Conservation (phyloP, 2,888 invertebrate genomes). For the Spodoptera picta region DNA sequence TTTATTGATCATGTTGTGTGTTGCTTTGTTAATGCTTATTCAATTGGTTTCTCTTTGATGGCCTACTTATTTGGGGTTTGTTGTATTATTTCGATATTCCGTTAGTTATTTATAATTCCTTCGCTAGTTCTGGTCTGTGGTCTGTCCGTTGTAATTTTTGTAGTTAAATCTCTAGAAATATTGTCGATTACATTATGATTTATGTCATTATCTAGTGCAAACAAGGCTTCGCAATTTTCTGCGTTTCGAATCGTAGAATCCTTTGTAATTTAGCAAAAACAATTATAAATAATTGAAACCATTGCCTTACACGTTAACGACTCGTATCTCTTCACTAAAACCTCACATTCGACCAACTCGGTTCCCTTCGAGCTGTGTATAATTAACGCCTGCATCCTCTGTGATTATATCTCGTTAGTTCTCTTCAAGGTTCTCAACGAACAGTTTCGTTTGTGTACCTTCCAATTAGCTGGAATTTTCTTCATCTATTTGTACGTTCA, state of each 20-base stretch:
- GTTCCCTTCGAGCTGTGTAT: conserved; percentile 32
- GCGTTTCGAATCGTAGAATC: background rate
- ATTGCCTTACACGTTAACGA: conserved; percentile 1
- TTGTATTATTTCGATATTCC: conserved; percentile 1
- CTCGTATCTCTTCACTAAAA: conserved; percentile 20
- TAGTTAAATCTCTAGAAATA: background rate
- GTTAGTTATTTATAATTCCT: background rate
- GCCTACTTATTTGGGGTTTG: conserved; percentile 14
- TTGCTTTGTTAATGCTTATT: conserved; percentile 43
- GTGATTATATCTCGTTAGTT: conserved; percentile 62
- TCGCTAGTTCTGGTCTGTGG: background rate
- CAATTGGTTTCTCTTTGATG: conserved; percentile 32
- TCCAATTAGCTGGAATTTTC: conserved; percentile 45
- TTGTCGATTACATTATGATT: too few species aligned
- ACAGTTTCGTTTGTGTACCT: conserved; percentile 42
- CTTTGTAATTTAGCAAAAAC: background rate
- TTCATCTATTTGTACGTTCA: conserved; percentile 20
- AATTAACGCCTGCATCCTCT: conserved; percentile 52
- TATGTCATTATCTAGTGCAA: too few species aligned
- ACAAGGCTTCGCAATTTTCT: background rate
- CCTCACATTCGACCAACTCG: conserved; percentile 17
- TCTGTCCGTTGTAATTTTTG: background rate
- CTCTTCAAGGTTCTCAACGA: conserved; percentile 52
- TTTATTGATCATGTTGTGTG: conserved; percentile 40
- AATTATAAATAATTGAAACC: background rate